phyloP scores from a whole-genome alignment of 1,140 invertebrate genomes.

The Arion vulgaris region DNA sequence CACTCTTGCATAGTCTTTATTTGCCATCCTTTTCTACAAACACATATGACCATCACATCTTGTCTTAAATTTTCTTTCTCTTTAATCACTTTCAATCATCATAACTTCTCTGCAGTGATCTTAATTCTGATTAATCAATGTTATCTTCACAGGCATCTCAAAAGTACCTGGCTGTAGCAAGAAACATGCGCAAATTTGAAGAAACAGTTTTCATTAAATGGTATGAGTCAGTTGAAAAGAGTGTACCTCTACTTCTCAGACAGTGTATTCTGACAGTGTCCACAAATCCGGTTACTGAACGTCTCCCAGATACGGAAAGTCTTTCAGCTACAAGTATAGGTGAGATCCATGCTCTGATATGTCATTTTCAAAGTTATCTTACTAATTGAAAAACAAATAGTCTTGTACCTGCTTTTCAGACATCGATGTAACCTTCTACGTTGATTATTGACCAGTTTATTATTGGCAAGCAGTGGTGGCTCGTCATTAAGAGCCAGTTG shows the following conservation, averaged over 20 bases:
- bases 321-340: background rate
- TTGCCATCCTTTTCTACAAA: too few species aligned
- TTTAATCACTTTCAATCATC: too few species aligned
- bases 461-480: too few species aligned
- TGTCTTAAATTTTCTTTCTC: too few species aligned
- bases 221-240: slow-evolving; percentile 64
- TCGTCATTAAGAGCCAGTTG: too few species aligned
- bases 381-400: background rate
- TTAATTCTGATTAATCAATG: background rate
- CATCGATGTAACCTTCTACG: too few species aligned
- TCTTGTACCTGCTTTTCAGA: too few species aligned
- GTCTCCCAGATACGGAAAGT: background rate
- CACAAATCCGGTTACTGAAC: background rate
- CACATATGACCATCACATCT: too few species aligned
- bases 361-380: background rate
- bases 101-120: too few species aligned
- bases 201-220: slow-evolving; percentile 73
- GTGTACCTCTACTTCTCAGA: slow-evolving; percentile 47
- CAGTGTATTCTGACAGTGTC: background rate
- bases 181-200: slow-evolving; percentile 84
- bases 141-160: slow-evolving; percentile 77
- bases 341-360: background rate
- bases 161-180: slow-evolving; percentile 83
- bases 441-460: too few species aligned
- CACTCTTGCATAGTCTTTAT: too few species aligned